Evolutionary conservation across 53 echinoderm and acorn worm genomes (phyloP), one percentile per base, ranked within the genome.

Genomic region (Actinopyga echinites): DNA sequence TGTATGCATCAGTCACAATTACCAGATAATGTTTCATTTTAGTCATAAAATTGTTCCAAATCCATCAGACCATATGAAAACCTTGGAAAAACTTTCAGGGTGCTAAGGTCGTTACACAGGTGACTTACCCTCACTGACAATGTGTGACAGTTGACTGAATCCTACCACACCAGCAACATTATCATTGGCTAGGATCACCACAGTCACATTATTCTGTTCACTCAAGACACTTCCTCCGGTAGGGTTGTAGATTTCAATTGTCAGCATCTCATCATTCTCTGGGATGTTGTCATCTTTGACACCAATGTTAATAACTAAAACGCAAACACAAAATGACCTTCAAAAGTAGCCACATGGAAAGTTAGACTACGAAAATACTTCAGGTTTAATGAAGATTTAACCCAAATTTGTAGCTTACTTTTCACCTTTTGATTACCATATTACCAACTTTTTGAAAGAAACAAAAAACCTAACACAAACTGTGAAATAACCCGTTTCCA

Each of bases 111-210:
- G 11, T 31, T 40, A 30, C 32, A 10, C 17, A 49, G 12, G 12
- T 4, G 0, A 58, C 93, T 81, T 45, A 94, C 99, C 99, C 87
- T 99, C 99, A 68, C 23, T 79, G 29, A 99, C 95, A 56, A 99
- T 95, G 86, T 95, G 92, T 0, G 99, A 99, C 49, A 95, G 74
- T 6, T 69, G 87, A 6, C 86, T 64, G 24, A 99, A 88, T 20
- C 91, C 80, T 17, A 99, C 62, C 19, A 95, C 84, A n/a, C 99
- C 99, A 67, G 99, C 94, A 20, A 99, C 95, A 85, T 90, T 87
- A 75, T 97, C 99, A 82, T 97, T 97, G 57, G 99, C 94, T 11
- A 90, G 78, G 77, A 97, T 97, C 25, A 83, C 82, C 33, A 97
- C 79, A 31, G 90, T 88, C 23, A 97, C 91, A 22, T 82, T 84